Evolutionary conservation across 2,113 vertebrate species (phyloP).

Genomic region (Chionis minor): DNA sequence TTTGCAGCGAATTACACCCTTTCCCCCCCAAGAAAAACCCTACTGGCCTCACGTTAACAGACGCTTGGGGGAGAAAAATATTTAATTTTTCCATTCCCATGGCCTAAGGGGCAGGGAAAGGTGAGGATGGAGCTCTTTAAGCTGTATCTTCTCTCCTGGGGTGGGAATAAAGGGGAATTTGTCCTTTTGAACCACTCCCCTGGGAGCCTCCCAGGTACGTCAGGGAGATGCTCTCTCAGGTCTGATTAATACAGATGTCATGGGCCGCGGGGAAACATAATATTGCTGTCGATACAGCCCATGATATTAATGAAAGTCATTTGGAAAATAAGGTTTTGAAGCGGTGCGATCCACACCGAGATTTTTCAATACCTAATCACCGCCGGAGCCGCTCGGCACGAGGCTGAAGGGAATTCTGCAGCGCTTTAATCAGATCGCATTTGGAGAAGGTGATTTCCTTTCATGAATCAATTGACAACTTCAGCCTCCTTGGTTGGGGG

Average conservation of each 20-base stretch:
- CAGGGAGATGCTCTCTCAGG: neutral
- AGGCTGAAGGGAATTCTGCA: neutral
- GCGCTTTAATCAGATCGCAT: neutral
- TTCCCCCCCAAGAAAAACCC: accelerated
- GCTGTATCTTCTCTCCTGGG: neutral
- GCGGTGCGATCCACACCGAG: neutral
- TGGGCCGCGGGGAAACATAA: neutral
- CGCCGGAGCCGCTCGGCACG: neutral
- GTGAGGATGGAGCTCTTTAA: neutral
- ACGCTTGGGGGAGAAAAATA: neutral
- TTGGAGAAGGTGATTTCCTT: neutral
- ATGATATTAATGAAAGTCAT: neutral
- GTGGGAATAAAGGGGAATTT: neutral
- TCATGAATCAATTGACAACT: neutral
- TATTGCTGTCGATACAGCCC: neutral
- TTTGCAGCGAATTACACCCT: neutral
- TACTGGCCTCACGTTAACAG: accelerated
- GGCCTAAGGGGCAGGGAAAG: neutral
- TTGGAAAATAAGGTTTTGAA: constrained; percentile 42
- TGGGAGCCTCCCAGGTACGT: neutral
- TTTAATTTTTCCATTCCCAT: accelerated
- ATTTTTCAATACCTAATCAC: constrained; percentile 25
- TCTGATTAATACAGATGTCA: neutral
- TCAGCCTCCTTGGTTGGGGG: accelerated
- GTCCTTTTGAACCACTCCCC: neutral